Conservation (phyloP, 2,797 vertebrate species). For the Bradypodion pumilum region DNA sequence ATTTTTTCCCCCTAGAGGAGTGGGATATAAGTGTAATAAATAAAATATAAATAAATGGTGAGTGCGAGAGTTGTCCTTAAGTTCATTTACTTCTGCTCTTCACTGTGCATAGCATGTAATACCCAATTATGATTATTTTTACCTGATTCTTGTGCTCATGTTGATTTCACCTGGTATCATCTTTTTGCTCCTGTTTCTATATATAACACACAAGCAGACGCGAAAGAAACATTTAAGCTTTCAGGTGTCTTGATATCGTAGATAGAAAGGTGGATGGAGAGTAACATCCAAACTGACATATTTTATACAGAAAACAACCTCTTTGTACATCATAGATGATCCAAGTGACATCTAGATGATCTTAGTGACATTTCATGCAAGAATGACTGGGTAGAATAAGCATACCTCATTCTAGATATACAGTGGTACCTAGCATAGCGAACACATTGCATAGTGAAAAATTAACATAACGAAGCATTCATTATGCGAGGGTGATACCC, state of each 20-base stretch:
- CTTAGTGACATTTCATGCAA: background rate
- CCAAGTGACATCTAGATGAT: background rate
- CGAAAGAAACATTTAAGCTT: background rate
- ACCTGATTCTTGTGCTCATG: background rate
- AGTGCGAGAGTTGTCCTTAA: too few species aligned
- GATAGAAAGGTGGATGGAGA: background rate
- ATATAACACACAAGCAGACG: background rate
- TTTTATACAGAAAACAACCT: background rate
- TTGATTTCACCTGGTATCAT: too few species aligned
- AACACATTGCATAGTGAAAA: too few species aligned
- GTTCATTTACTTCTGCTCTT: background rate
- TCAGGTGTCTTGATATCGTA: background rate
- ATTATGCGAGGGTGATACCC: too few species aligned
- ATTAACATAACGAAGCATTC: too few species aligned
- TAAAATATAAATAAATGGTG: too few species aligned
- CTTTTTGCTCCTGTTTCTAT: background rate
- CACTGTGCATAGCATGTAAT: background rate
- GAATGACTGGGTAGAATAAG: slow-evolving; percentile 30
- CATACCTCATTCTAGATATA: too few species aligned
- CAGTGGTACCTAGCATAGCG: too few species aligned
- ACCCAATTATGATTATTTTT: background rate
- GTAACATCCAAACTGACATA: background rate
- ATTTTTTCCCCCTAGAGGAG: too few species aligned
- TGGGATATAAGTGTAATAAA: too few species aligned
- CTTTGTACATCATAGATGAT: background rate